phyloP scores from a whole-genome alignment of 2,113 vertebrate species.

The Ondatra zibethicus region DNA sequence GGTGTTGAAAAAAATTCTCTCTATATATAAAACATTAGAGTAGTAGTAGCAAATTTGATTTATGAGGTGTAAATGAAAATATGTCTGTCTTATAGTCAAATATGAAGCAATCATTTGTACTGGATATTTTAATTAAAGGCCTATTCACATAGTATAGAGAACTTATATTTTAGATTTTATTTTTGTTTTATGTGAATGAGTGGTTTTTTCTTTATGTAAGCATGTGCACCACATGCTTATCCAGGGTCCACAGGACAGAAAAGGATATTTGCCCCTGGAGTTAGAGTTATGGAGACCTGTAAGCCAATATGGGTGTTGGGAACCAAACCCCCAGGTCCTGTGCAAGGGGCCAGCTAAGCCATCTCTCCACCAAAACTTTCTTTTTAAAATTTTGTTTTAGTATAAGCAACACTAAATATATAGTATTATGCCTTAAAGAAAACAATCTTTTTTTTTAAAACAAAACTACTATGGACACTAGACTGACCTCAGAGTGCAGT shows the following conservation, averaged over 20 bases:
- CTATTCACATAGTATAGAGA: not conserved
- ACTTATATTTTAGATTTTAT: not conserved
- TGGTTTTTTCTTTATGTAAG: not conserved
- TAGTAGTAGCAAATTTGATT: constrained; percentile 9
- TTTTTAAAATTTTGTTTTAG: not conserved
- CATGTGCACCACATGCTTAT: not conserved
- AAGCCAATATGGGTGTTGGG: not conserved
- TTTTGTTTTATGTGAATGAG: not conserved
- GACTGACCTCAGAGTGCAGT: too few species aligned
- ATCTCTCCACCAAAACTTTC: not conserved
- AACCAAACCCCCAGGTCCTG: not conserved
- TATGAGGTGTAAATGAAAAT: constrained; percentile 34
- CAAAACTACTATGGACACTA: not conserved
- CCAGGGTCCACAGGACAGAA: not conserved
- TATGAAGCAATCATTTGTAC: not conserved
- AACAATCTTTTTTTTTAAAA: not conserved
- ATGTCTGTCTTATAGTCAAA: not conserved
- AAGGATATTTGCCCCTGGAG: not conserved
- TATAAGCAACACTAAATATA: not conserved
- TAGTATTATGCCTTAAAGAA: not conserved
- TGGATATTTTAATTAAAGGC: not conserved
- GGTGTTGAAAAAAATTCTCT: not conserved
- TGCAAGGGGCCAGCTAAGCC: not conserved
- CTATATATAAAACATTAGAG: not conserved
- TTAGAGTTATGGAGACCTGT: not conserved